Evolutionary conservation across 2,113 vertebrate species (phyloP), one percentile per base, ranked within the genome.

Genomic region (Siniperca chuatsi): DNA sequence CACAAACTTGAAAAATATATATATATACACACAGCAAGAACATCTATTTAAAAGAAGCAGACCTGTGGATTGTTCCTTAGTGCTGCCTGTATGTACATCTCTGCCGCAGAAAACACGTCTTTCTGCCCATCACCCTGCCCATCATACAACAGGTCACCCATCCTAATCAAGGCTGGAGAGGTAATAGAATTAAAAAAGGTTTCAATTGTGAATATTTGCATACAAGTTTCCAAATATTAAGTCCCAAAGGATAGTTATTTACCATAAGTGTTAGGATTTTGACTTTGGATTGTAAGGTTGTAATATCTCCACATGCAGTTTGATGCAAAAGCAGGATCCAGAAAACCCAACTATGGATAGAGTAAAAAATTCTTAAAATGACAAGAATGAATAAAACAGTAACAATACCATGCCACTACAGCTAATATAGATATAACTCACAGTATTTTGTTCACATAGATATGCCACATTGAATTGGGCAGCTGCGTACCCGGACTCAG

Each of bases 391-490:
- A 52, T 35, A 48, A 82, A 5, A 65, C 15, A 50, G 44, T 2
- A 23, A 46, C n/a, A 68, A n/a, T 37, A 61, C 2, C 20, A 16
- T 35, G 44, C 64, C 2, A 70, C 9, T 40, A 21, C 52, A 75
- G 20, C 33, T 52, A 13, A 66, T 16, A 4, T 8, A 5, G 21
- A 44, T 9, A 44, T 12, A 44, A 93, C 96, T 95, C 90, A 96
- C 96, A 4, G 60, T n/a, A 67, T 95, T 94, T 52, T 95, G 92
- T 48, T 97, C 95, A 70, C 96, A 96, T 20, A 96, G 75, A 88
- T 94, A 96, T 0, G 95, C 96, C 16, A 90, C 86, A 35, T 97
- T 96, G 84, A 97, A 96, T 68, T 96, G 96, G 10, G 95, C 96
- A 1, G 89, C 82, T 20, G 93, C 89, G 23, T 93, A 96, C 5